Base-by-base conservation (phyloP, 2,888 invertebrate species). In the Chloromyia formosa region DNA sequence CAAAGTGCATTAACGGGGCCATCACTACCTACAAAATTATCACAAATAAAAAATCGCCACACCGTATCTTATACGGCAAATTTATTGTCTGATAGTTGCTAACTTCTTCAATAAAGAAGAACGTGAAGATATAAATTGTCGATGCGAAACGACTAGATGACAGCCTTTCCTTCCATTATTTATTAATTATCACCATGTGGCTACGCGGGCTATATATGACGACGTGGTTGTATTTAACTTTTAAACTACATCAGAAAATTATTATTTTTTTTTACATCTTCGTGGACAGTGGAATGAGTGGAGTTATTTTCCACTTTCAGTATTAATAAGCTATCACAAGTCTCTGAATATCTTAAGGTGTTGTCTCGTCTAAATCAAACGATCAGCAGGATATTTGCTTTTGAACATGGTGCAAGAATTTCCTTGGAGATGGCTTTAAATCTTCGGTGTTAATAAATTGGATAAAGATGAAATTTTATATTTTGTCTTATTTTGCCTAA, bases 321-420 rank as follows among this genome's bases (percentile, higher is more conserved):
- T 66, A 72, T 74, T 76, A 76, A 76, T 76, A 76, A 76, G 76
- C 66, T 42, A 74, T 76, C 76, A 76, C 71, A 73, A 72, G 58
- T 64, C 2, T 35, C 27, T 35, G 27, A 35, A 7, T 35, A 60
- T 76, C 72, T 74, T 72, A 75, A 76, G 76, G 76, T 76, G 76
- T 76, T 76, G 76, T 76, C 76, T 76, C 76, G 73, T 68, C 68
- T 76, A 76, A 76, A 76, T 76, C 76, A 76, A 60, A 54, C 68
- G 73, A 76, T 76, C 76, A 76, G 76, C 76, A 72, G 76, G 76
- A 69, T 69, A 73, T 76, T 76, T 75, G 22, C 74, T 76, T 76
- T 76, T 56, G 74, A 73, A 76, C 76, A 76, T 73, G 74, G 62
- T 61, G 73, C 76, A 75, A 73, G 73, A 76, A 76, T 76, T 76